phyloP scores from a whole-genome alignment of 2,797 vertebrate species.

The Tangara arthus region DNA sequence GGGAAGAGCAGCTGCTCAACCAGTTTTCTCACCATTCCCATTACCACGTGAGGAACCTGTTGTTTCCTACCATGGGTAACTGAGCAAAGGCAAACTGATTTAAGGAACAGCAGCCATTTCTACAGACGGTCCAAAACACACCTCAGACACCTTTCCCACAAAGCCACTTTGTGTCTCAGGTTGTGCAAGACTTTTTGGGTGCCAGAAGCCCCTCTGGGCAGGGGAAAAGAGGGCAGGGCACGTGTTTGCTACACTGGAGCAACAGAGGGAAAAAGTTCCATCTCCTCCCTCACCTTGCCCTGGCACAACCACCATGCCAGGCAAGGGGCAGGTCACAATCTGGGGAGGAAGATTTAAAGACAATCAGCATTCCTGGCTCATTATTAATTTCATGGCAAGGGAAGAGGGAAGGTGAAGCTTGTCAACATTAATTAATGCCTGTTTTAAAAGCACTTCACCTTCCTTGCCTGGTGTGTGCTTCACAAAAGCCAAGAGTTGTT shows the following conservation, averaged over 20 bases:
- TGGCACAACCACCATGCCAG: fast-evolving
- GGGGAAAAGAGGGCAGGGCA: no score
- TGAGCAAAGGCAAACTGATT: background rate
- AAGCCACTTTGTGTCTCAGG: fast-evolving
- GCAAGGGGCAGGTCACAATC: background rate
- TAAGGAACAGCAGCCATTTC: background rate
- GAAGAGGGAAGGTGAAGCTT: background rate
- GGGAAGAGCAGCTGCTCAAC: background rate
- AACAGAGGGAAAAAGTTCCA: background rate
- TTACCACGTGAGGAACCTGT: background rate
- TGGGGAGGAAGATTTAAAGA: background rate
- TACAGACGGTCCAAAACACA: background rate
- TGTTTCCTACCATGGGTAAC: background rate
- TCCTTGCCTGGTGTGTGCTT: background rate
- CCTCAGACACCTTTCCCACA: background rate
- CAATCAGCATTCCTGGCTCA: fast-evolving
- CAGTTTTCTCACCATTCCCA: fast-evolving
- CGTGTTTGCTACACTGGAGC: background rate
- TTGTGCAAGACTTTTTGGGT: background rate
- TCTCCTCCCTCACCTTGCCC: background rate
- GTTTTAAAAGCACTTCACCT: constrained; percentile 2
- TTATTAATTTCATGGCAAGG: background rate
- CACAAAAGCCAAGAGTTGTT: constrained; percentile 21
- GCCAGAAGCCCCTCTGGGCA: background rate
- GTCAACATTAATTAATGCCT: background rate